Evolutionary conservation across 2,113 vertebrate species (phyloP).

Genomic region (Morone saxatilis): DNA sequence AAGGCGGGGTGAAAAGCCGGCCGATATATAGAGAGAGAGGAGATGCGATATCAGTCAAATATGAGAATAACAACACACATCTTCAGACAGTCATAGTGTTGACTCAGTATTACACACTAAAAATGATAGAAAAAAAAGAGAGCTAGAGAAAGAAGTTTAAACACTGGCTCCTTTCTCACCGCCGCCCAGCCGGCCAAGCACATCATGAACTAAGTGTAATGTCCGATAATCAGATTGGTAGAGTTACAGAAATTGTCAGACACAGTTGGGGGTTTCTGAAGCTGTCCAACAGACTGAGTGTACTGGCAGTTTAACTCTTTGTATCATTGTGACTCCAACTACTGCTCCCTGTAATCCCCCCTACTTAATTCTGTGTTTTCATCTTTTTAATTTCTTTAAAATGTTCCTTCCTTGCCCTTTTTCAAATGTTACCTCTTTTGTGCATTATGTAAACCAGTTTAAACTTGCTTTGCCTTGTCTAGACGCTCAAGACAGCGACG

Average conservation of each 20-base stretch:
- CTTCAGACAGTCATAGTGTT: background rate
- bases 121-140: background rate
- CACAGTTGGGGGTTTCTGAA: too few species aligned
- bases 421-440: background rate
- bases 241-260: too few species aligned
- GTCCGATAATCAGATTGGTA: too few species aligned
- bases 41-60: background rate
- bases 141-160: too few species aligned
- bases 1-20: background rate
- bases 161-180: background rate
- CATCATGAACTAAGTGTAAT: background rate
- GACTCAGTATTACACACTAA: too few species aligned
- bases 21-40: background rate
- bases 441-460: background rate
- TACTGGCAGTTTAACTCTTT: background rate
- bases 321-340: too few species aligned
- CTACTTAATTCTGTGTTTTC: too few species aligned
- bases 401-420: background rate
- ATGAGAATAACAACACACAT: background rate
- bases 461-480: background rate
- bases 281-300: too few species aligned
- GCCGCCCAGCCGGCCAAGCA: background rate
- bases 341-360: too few species aligned
- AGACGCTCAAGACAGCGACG: constrained; percentile 90
- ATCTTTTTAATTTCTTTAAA: background rate